These are phyloP conservation scores for Oryzias celebensis DNA, from an alignment of 2,113 vertebrate species.

Conservation along the genomic window DNA sequence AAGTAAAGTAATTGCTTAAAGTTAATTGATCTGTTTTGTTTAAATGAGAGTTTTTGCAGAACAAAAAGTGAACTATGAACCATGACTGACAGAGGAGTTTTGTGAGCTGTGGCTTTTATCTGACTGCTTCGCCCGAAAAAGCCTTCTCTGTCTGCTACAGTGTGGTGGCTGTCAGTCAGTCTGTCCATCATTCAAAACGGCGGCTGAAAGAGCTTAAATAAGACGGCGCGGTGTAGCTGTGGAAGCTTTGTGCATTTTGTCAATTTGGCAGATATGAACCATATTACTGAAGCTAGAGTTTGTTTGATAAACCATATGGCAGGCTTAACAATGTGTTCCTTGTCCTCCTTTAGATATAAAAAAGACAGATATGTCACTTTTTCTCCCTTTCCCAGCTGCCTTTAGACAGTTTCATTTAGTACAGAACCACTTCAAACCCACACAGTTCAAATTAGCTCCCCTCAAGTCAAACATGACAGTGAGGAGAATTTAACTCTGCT, in stretches of 20 bases:
- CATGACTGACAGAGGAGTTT: slow-evolving; percentile 58
- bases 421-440: slow-evolving; percentile 6
- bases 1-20: no score
- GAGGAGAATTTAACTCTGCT: slow-evolving; percentile 38
- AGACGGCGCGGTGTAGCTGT: slow-evolving; percentile 15
- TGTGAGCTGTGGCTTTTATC: slow-evolving; percentile 64
- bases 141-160: slow-evolving; percentile 41
- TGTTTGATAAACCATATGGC: slow-evolving; percentile 63
- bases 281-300: slow-evolving; percentile 44
- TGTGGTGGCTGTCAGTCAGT: slow-evolving; percentile 60
- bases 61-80: slow-evolving; percentile 8
- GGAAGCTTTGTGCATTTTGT: slow-evolving; percentile 32
- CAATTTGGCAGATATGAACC: slow-evolving; percentile 55
- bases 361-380: slow-evolving; percentile 55
- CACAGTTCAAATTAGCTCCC: slow-evolving; percentile 61
- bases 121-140: slow-evolving; percentile 55
- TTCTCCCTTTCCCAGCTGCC: slow-evolving; percentile 16
- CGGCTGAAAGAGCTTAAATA: slow-evolving; percentile 40
- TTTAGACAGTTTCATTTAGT: neutral
- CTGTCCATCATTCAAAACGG: slow-evolving; percentile 55
- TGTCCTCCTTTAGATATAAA: slow-evolving; percentile 57
- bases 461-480: slow-evolving; percentile 60
- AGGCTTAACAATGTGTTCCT: slow-evolving; percentile 52
- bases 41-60: no score
- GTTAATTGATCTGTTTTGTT: no score